Evolutionary conservation across 2,888 invertebrate genomes (phyloP), one percentile per base, ranked within the genome.

Genomic region (Caenorhabditis panamensis): DNA sequence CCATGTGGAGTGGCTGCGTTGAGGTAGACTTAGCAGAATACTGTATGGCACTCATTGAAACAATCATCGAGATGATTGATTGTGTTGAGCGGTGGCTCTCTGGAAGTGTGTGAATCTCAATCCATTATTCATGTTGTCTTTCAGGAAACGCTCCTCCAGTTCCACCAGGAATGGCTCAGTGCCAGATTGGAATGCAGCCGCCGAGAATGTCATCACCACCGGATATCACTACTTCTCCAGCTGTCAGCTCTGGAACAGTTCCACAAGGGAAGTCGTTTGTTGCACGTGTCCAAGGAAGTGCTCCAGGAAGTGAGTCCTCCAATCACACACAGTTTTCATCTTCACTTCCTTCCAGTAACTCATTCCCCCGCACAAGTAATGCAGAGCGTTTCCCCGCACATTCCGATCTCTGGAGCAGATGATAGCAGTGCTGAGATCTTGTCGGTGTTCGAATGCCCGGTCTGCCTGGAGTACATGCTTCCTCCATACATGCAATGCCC

Each of bases 391-490:
- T 56, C 82, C 3, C 82, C 82, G 9, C 76, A 81, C 36, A 82
- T 86, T 22, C 84, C 84, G 13, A 79, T 76, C 8, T 64, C 79
- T 0, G 66, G 72, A 18, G 80, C 77, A 6, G 79, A 82, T 20
- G 84, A 86, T 54, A 81, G 82, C 26, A 85, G 78, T 62, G 84
- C 85, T 9, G 86, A 86, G 76, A 83, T 87, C 6, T 68, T 87
- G 11, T 82, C 89, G 6, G 91, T 89, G 0, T 93, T 93, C 90
- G 93, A 93, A 84, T 93, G 93, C 86, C 93, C 93, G 11, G 99
- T 99, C 85, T 99, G 99, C 92, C 97, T 99, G 92, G 99, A 99
- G 93, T 98, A 97, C 93, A 98, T 98, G 84, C 93, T 99, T 91
- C 99, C 99, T 84, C 99, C 99, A 47, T 99, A 99, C 90, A 93